phyloP scores from a whole-genome alignment of 2,113 vertebrate genomes.

The Pelmatolapia mariae region DNA sequence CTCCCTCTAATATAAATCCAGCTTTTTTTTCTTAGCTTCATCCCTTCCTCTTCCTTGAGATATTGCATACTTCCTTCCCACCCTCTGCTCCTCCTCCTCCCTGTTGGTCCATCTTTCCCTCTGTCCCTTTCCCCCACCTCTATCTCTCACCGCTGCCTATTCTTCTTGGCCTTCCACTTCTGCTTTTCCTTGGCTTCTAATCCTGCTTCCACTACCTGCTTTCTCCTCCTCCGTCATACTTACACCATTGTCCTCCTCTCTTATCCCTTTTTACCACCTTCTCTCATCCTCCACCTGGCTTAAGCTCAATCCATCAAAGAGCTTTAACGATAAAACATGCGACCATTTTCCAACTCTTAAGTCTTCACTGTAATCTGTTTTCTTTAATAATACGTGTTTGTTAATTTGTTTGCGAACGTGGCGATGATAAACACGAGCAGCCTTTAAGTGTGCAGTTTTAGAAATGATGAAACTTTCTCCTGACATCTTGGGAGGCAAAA shows the following conservation, averaged over 20 bases:
- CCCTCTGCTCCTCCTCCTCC: background rate
- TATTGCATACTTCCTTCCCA: background rate
- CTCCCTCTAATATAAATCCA: background rate
- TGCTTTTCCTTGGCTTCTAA: background rate
- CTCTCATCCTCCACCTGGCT: background rate
- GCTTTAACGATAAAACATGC: background rate
- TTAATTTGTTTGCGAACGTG: background rate
- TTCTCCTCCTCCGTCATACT: background rate
- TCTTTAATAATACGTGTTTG: background rate
- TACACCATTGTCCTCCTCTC: background rate
- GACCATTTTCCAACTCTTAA: background rate
- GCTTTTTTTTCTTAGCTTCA: background rate
- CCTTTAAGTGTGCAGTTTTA: background rate
- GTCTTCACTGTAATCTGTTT: background rate
- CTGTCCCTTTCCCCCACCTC: background rate
- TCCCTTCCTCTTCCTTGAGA: background rate
- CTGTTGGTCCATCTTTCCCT: background rate
- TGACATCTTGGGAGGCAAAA: slow-evolving; percentile 2
- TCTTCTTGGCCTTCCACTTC: background rate
- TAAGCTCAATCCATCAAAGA: slow-evolving; percentile 1
- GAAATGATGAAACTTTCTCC: slow-evolving; percentile 13
- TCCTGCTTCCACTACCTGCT: background rate
- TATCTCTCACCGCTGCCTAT: background rate
- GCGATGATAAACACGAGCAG: background rate
- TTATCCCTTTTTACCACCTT: background rate